A percentile compares a stretch with the other conserved stretches of the same genome.
phyloP scores from a whole-genome alignment of 2,888 invertebrate species.

The Eilema depressum region DNA sequence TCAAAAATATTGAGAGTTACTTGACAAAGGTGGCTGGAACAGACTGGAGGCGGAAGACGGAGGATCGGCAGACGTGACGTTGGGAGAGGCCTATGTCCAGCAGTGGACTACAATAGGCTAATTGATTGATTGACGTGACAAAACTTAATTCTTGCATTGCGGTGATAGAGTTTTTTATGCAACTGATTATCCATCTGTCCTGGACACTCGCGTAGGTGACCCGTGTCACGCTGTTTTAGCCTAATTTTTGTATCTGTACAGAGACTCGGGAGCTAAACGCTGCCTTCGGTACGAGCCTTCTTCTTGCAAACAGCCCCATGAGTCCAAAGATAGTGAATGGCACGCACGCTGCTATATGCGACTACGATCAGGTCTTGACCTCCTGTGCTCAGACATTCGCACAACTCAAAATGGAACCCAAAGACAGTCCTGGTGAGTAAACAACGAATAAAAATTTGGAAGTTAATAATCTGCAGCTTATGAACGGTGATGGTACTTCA shows the following conservation, averaged over 20 bases:
- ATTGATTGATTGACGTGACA: no score
- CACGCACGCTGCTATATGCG: slow-evolving; percentile 96
- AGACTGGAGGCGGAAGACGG: no score
- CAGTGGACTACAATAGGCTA: no score
- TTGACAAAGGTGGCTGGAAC: no score
- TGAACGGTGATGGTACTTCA: not conserved
- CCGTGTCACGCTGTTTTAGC: not conserved
- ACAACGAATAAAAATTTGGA: not conserved
- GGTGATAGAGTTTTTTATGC: no score
- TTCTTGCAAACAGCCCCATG: slow-evolving; percentile 97
- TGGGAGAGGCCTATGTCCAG: no score
- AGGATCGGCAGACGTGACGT: no score
- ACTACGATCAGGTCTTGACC: slow-evolving; percentile 91
- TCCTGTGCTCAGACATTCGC: slow-evolving; percentile 91
- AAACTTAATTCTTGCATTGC: no score
- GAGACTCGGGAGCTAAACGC: slow-evolving; percentile 94
- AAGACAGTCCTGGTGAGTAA: slow-evolving; percentile 91
- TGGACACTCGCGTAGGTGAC: not conserved
- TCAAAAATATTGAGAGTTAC: no score
- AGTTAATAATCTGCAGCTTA: no score
- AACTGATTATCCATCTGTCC: no score
- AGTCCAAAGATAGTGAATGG: slow-evolving; percentile 98
- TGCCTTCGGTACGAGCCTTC: slow-evolving; percentile 96
- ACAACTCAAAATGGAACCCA: slow-evolving; percentile 90
- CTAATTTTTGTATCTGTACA: slow-evolving; percentile 56